phyloP scores from a whole-genome alignment of 2,888 invertebrate genomes.

The Metellina segmentata region DNA sequence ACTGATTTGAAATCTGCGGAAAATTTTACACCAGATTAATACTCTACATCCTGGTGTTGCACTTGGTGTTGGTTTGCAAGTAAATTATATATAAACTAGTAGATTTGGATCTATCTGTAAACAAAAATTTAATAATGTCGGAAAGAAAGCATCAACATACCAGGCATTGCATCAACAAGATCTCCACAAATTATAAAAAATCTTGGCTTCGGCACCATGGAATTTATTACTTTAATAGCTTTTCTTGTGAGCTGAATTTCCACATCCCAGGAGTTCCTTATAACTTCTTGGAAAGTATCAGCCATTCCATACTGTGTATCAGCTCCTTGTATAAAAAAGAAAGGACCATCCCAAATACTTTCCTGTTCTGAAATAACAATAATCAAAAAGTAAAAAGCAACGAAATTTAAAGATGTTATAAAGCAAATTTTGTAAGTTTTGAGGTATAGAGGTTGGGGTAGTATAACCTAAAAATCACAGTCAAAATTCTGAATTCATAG shows the following conservation, averaged over 20 bases:
- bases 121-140: background rate
- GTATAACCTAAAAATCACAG: too few species aligned
- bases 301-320: constrained; percentile 83
- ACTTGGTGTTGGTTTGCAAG: background rate
- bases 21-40: too few species aligned
- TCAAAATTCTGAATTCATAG: too few species aligned
- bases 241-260: constrained; percentile 81
- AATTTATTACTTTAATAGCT: constrained; percentile 81
- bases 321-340: constrained; percentile 82
- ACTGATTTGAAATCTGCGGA: too few species aligned
- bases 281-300: constrained; percentile 79
- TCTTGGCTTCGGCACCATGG: constrained; percentile 81
- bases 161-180: constrained; percentile 82
- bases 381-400: background rate
- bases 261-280: constrained; percentile 80
- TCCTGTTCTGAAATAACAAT: constrained; percentile 78
- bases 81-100: background rate
- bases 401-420: background rate
- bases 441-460: background rate
- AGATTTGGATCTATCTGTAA: background rate
- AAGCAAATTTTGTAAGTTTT: background rate
- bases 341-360: constrained; percentile 81
- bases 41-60: too few species aligned
- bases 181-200: constrained; percentile 83
- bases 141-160: constrained; percentile 69